phyloP scores from a whole-genome alignment of 1,140 invertebrate species.

The Papilio glaucus region DNA sequence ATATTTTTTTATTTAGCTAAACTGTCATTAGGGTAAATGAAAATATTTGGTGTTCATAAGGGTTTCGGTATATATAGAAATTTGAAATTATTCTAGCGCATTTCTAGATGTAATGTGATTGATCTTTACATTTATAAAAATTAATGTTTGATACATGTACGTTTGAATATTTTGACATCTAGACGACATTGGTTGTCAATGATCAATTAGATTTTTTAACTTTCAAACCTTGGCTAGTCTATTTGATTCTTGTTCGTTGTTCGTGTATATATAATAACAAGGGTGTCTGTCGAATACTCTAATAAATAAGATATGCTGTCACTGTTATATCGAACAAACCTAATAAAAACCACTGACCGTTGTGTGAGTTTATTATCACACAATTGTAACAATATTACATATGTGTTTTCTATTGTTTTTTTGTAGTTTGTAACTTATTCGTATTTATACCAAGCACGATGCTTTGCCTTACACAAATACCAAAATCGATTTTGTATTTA shows the following conservation, averaged over 20 bases:
- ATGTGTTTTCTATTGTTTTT: background rate
- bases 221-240: conserved; percentile 44
- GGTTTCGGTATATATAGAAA: conserved; percentile 63
- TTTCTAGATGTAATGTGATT: conserved; percentile 62
- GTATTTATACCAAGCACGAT: background rate
- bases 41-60: conserved; percentile 78
- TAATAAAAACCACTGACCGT: conserved; percentile 5
- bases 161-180: conserved; percentile 46
- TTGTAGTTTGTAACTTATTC: background rate
- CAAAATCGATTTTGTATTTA: background rate
- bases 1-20: conserved; percentile 81
- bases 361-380: background rate
- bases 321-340: conserved; percentile 5
- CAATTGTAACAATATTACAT: background rate
- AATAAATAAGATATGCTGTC: background rate
- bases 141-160: conserved; percentile 43
- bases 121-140: conserved; percentile 50
- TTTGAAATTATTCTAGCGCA: conserved; percentile 62
- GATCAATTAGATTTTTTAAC: conserved; percentile 39
- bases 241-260: conserved; percentile 43
- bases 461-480: background rate
- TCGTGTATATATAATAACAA: conserved; percentile 12
- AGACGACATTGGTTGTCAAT: conserved; percentile 43
- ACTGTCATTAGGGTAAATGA: conserved; percentile 71
- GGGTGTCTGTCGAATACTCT: background rate